Evolutionary conservation across 2,888 invertebrate genomes (phyloP), one percentile per base, ranked within the genome.

Genomic region (Nycteola revayana): DNA sequence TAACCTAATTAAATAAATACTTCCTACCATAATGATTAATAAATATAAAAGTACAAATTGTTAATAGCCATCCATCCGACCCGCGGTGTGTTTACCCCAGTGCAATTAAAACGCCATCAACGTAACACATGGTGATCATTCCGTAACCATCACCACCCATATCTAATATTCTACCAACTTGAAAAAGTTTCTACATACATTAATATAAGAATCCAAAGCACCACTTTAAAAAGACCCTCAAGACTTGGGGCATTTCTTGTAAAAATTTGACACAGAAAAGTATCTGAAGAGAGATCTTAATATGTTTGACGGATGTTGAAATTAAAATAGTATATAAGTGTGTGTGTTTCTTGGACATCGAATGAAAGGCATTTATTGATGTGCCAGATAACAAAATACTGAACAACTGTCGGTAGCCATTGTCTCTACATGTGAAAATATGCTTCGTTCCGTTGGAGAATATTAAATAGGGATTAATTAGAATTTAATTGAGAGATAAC

Each of bases 341-440:
- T n/a, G n/a, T 3, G 14, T 61, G 63, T 70, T n/a, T 61, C 43
- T 70, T 66, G 59, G 63, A 72, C 63, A 73, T 66, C 68, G 65
- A 68, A 75, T 75, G 81, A 81, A 82, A 84, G 75, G 75, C 69
- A 80, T 79, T 77, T 75, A 74, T 75, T 71, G 84, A 86, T 86
- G 76, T 55, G 42, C 52, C 62, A 58, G 84, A 86, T 83, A 81
- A 82, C 70, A 59, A 53, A 56, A 62, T 68, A 65, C 68, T 69
- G 66, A 44, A 67, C 77, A 80, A 83, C 82, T 72, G 82, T 69
- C 72, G 73, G 76, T 78, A 75, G 79, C 86, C 75, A 87, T 86
- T 87, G 86, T 87, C 80, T 82, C 75, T 76, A 71, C 69, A 79
- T 84, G 84, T 75, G 84, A 83, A 77, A 79, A 81, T 75, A 71